Conservation (phyloP, 2,113 vertebrate genomes). For the Cavia porcellus region DNA sequence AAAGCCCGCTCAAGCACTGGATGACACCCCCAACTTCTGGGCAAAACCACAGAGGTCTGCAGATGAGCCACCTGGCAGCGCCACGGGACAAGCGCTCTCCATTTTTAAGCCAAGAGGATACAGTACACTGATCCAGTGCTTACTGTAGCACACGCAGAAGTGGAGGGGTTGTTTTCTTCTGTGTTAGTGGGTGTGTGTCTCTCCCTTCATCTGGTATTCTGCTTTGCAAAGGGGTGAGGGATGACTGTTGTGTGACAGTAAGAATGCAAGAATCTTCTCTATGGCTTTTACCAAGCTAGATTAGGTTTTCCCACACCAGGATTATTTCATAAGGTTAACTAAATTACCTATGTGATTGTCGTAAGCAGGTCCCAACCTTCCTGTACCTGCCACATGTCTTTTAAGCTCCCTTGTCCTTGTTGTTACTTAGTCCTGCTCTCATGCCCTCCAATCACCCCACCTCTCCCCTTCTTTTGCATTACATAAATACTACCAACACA, state of each 20-base stretch:
- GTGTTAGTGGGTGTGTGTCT: no score
- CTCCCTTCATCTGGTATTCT: no score
- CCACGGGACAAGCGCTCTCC: no score
- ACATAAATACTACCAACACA: background rate
- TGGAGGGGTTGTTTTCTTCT: no score
- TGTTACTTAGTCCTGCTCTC: background rate
- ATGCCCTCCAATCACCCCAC: background rate
- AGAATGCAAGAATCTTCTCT: background rate
- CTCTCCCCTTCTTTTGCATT: background rate
- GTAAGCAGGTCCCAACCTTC: background rate
- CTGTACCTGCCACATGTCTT: background rate
- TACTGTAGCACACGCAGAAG: no score
- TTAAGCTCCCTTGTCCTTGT: background rate
- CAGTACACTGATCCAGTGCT: no score
- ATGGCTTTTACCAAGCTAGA: background rate
- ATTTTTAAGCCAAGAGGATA: no score
- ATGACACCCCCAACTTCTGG: background rate
- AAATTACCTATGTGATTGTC: background rate
- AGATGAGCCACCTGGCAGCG: background rate
- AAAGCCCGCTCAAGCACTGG: background rate
- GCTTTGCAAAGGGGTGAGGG: background rate
- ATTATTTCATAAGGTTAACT: background rate
- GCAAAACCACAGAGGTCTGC: no score
- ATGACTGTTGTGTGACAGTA: background rate
- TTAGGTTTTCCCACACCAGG: no score